Percentiles rank a stretch among this genome's conserved stretches.
These are phyloP conservation scores for Stylophora pistillata DNA, from an alignment of 64 coral and sea anemone species.

Conservation along the genomic window DNA sequence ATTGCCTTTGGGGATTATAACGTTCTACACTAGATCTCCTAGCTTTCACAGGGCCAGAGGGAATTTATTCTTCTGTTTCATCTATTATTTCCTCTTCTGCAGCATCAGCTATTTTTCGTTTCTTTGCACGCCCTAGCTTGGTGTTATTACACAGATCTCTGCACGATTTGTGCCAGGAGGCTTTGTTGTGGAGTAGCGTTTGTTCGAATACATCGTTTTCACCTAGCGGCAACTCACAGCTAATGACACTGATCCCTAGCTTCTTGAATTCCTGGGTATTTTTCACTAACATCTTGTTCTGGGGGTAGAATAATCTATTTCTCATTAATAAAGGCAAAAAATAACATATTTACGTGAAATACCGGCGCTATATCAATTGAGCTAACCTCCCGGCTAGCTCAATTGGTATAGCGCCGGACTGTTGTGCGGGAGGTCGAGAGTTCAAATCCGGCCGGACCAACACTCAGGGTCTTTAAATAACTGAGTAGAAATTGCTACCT, in stretches of 20 bases:
- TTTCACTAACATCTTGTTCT: too few species aligned
- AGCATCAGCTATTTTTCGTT: background rate
- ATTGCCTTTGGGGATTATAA: conserved; percentile 6
- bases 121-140: conserved; percentile 54
- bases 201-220: background rate
- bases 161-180: conserved; percentile 27
- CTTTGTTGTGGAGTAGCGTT: conserved; percentile 24
- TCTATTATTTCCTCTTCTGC: conserved; percentile 48
- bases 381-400: too few species aligned
- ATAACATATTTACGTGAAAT: too few species aligned
- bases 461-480: too few species aligned
- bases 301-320: too few species aligned
- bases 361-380: too few species aligned
- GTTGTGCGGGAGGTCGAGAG: too few species aligned
- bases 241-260: too few species aligned
- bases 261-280: conserved; percentile 39
- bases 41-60: conserved; percentile 14
- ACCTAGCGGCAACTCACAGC: background rate
- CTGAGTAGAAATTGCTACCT: too few species aligned
- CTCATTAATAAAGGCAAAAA: too few species aligned
- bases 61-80: background rate
- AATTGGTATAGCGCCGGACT: too few species aligned
- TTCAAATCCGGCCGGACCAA: too few species aligned
- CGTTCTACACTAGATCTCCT: conserved; percentile 14
- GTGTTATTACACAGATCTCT: conserved; percentile 44